These are phyloP conservation scores for Arge pagana DNA, from an alignment of 2,888 invertebrate species.

Conservation along the genomic window DNA sequence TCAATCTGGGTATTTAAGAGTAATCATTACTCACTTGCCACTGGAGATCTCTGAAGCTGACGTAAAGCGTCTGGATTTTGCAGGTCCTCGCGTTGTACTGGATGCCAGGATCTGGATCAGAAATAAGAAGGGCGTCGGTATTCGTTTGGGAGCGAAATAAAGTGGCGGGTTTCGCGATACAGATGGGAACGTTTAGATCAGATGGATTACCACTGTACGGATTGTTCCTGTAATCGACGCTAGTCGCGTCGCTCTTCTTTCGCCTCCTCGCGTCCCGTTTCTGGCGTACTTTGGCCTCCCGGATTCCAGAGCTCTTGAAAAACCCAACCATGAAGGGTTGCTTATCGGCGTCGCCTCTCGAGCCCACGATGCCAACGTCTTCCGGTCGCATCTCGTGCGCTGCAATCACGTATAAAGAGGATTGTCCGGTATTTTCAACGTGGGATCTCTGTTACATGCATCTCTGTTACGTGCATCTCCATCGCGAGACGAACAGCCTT, in stretches of 20 bases:
- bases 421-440: background rate
- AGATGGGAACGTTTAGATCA: too few relatives aligned
- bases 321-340: constrained; percentile 94
- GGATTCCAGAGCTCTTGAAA: constrained; percentile 69
- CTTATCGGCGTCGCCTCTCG: constrained; percentile 76
- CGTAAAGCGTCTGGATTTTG: constrained; percentile 87
- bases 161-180: too few relatives aligned
- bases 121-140: constrained; percentile 31
- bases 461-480: background rate
- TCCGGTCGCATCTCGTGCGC: constrained; percentile 83
- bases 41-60: constrained; percentile 87
- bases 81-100: constrained; percentile 70
- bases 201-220: constrained; percentile 66
- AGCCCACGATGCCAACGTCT: constrained; percentile 81
- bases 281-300: constrained; percentile 63
- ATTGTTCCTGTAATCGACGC: constrained; percentile 61
- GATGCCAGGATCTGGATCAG: constrained; percentile 43
- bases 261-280: constrained; percentile 65
- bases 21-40: constrained; percentile 71
- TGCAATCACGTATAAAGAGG: constrained; percentile 49
- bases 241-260: constrained; percentile 58
- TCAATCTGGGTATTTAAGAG: constrained; percentile 13
- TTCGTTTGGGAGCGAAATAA: too few relatives aligned
- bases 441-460: background rate
- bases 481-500: background rate